These are phyloP conservation scores for Phytoseiulus persimilis DNA, from an alignment of 2,888 invertebrate genomes.

Conservation along the genomic window DNA sequence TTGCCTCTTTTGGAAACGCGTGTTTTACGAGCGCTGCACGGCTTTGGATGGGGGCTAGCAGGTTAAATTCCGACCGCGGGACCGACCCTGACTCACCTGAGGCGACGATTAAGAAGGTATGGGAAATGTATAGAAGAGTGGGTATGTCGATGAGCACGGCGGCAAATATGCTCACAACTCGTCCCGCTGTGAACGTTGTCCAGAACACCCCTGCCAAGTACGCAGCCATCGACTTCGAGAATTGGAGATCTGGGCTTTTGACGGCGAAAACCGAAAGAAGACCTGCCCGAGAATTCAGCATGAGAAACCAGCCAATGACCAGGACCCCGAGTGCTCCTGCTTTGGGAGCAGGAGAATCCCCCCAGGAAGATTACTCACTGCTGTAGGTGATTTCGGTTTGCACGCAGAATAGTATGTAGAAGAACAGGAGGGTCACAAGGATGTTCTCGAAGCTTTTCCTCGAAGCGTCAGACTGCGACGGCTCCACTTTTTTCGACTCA, in stretches of 20 bases:
- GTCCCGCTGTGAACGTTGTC: constrained; percentile 29
- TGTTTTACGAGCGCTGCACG: not conserved
- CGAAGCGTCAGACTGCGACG: not conserved
- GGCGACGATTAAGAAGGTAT: not conserved
- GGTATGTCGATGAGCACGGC: not conserved
- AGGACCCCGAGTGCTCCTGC: too few species aligned
- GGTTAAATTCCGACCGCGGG: too few species aligned
- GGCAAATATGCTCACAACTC: not conserved
- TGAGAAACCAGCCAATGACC: too few species aligned
- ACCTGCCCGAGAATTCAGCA: not conserved
- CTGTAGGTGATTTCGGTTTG: constrained; percentile 27
- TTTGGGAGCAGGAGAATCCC: not conserved
- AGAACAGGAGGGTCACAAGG: not conserved
- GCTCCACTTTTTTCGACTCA: not conserved
- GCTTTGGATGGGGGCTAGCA: not conserved
- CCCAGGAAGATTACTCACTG: not conserved
- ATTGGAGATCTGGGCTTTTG: not conserved
- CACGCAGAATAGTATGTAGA: not conserved
- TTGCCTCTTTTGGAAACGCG: too few species aligned
- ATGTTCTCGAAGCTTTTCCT: too few species aligned
- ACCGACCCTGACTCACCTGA: not conserved
- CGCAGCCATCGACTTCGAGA: not conserved
- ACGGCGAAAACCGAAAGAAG: constrained; percentile 30
- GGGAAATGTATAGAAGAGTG: not conserved
- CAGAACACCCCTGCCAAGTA: constrained; percentile 22